Base-by-base conservation (phyloP, 37 sponge, comb jelly and placozoan species). In the Aplysina aerophoba region DNA sequence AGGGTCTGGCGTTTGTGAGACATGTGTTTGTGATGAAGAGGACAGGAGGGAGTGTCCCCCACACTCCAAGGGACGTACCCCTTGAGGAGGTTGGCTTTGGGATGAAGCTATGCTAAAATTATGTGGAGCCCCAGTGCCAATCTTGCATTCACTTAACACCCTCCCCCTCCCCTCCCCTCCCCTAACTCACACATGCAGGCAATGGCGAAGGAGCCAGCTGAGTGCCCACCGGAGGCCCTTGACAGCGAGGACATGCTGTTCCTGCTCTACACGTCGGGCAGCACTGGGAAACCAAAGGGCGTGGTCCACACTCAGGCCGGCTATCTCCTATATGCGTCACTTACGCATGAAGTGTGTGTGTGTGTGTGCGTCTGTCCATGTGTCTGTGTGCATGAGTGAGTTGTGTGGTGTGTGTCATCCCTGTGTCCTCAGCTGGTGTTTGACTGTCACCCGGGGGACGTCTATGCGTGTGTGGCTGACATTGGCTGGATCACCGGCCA, bases 401-500 rank as follows among this genome's bases (percentile, higher is more conserved):
- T 62, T 62, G 63, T 62, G n/a, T 28, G n/a, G 27, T 25, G 27
- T 62, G n/a, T 25, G 33, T 30, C 34, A 44, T 27, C 28, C 34
- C 71, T 69, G 28, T n/a, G 34, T 35, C 34, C 28, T 41, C 66
- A 93, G 93, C 85, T 85, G 81, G 97, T 94, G 25, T 94, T 98
- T 87, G 99, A 98, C 90, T 96, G 88, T 68, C 85, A 88, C 41
- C 90, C 91, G 62, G 95, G 91, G 36, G 98, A 97, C 64, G 88
- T 98, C 35, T 98, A 83, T 91, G 98, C 93, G n/a, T 98, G 99
- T 87, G 97, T 96, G 37, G 97, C 99, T 59, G 99, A 98, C 81
- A 91, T 98, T 84, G 99, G 99, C 0, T 98, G 99, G 99, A 94
- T 98, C 64, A 96, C 97, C 30, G 99, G 97, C 11, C 99, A 98